Percentiles rank a stretch among this genome's conserved stretches.
Evolutionary conservation across 2,888 invertebrate species (phyloP).

Genomic region (Chromoteleia sp.): DNA sequence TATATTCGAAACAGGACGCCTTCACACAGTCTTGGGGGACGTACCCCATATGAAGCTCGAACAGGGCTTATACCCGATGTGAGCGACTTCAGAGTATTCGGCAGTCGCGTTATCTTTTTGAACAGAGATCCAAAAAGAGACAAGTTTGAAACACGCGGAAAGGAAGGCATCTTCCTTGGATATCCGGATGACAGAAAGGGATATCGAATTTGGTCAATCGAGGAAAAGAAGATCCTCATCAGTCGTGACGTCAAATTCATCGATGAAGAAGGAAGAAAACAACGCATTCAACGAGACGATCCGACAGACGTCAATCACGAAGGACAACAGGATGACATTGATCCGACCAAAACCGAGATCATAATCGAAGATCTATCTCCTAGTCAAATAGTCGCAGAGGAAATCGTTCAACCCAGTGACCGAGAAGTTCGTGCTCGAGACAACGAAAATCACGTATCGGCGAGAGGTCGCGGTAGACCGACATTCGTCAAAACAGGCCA

Average conservation of each 20-base stretch:
- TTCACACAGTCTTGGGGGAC: background rate
- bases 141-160: conserved; percentile 19
- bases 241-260: conserved; percentile 23
- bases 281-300: background rate
- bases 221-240: conserved; percentile 5
- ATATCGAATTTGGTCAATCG: conserved; percentile 14
- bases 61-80: background rate
- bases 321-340: background rate
- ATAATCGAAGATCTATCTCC: too few species aligned
- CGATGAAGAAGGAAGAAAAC: background rate
- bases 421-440: background rate
- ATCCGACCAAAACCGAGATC: too few species aligned
- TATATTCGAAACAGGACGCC: background rate
- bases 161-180: conserved; percentile 25
- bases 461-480: conserved; percentile 13
- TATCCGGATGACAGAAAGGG: conserved; percentile 23
- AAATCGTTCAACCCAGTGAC: background rate
- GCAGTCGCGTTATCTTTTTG: background rate
- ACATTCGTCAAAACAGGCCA: conserved; percentile 11
- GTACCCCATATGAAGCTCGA: background rate
- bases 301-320: background rate
- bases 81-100: background rate
- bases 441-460: too few species aligned
- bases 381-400: background rate
- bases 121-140: background rate